Percentiles rank a stretch among this genome's conserved stretches.
Conservation (phyloP, 2,113 vertebrate species). For the Aix galericulata region DNA sequence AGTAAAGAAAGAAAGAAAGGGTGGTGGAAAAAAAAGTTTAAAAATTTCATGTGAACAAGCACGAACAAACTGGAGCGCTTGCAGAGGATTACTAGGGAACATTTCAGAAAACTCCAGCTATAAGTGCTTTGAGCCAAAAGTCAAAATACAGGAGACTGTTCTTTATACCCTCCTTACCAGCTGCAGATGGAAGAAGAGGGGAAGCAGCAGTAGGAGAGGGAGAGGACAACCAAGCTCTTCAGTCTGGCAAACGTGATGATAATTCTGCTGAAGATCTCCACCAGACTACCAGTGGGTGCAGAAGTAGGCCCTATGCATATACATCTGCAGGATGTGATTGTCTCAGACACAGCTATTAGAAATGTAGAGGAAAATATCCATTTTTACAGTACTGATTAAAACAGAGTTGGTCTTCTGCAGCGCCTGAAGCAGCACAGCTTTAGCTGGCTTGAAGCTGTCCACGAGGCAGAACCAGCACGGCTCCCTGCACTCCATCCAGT, state of each 20-base stretch:
- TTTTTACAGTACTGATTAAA: not conserved
- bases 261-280: not conserved
- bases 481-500: not conserved
- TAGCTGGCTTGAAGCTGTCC: not conserved
- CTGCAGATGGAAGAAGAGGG: not conserved
- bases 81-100: not conserved
- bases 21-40: not conserved
- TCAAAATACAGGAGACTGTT: not conserved
- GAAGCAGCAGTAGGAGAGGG: accelerated
- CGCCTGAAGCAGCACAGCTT: not conserved
- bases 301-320: not conserved
- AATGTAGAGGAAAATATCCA: not conserved
- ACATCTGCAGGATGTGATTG: not conserved
- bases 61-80: accelerated
- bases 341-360: not conserved
- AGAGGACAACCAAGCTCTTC: not conserved
- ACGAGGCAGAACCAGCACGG: not conserved
- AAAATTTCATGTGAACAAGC: not conserved
- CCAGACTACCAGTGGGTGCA: not conserved
- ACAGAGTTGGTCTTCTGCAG: not conserved
- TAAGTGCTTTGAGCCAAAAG: no score
- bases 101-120: not conserved
- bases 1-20: not conserved
- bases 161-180: not conserved
- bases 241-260: not conserved